Percentiles rank a stretch among this genome's conserved stretches.
Evolutionary conservation across 2,888 invertebrate species (phyloP).

Genomic region (Pristionchus entomophagus): DNA sequence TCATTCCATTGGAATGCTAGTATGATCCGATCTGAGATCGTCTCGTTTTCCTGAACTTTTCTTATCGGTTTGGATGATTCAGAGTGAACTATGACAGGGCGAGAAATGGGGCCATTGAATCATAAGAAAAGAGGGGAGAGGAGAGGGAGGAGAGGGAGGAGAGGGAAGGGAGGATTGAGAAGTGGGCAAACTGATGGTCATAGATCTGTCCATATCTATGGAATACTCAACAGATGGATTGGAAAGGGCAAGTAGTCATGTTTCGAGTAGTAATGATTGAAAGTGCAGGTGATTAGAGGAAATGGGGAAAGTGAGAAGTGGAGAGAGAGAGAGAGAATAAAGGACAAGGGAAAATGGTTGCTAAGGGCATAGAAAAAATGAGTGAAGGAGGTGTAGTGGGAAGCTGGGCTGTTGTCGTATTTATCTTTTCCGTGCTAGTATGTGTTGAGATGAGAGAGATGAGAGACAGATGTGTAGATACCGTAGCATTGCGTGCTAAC

Average conservation of each 20-base stretch:
- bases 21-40: slow-evolving; percentile 14
- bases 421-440: not conserved
- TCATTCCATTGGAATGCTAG: slow-evolving; percentile 11
- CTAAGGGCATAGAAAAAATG: not conserved
- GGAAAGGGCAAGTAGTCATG: slow-evolving; percentile 14
- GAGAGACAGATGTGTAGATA: not conserved
- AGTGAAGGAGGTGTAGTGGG: not conserved
- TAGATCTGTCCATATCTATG: not conserved
- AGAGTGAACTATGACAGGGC: slow-evolving; percentile 17
- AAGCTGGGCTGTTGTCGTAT: not conserved
- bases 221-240: not conserved
- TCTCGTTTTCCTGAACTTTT: not conserved
- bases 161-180: slow-evolving; percentile 14
- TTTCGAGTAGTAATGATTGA: slow-evolving; percentile 17
- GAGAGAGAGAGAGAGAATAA: not conserved
- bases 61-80: slow-evolving; percentile 4
- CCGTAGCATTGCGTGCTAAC: not conserved
- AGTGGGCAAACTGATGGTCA: slow-evolving; percentile 6
- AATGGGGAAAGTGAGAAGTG: not conserved
- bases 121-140: no score
- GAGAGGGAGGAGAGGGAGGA: no score
- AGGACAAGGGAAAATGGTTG: not conserved
- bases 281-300: slow-evolving; percentile 34
- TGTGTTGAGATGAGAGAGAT: not conserved
- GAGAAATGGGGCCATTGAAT: slow-evolving; percentile 23